A percentile compares a stretch with the other conserved stretches of the same genome.
These are phyloP conservation scores for Azorinus chamasolen DNA, from an alignment of 2,888 invertebrate genomes.

Conservation along the genomic window DNA sequence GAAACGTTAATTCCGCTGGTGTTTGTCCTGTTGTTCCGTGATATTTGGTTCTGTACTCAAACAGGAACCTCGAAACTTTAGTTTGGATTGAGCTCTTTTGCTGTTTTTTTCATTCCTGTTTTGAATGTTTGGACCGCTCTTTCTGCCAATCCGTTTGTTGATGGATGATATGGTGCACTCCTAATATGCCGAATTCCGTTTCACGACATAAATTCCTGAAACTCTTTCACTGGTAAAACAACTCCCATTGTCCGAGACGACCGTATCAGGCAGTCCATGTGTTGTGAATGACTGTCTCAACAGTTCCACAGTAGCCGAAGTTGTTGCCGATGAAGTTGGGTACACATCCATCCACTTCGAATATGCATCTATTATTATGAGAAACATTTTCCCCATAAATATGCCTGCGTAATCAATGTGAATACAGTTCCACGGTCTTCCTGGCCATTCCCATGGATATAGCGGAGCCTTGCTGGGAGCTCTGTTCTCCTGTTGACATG, in stretches of 20 bases:
- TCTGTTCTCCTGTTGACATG: slow-evolving; percentile 56
- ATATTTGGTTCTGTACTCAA: too few species aligned
- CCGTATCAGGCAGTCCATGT: slow-evolving; percentile 60
- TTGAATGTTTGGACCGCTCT: slow-evolving; percentile 67
- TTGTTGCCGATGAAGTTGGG: slow-evolving; percentile 28
- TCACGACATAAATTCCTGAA: slow-evolving; percentile 33
- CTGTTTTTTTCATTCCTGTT: slow-evolving; percentile 55
- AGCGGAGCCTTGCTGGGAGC: slow-evolving; percentile 62
- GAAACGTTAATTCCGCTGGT: too few species aligned
- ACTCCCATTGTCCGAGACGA: slow-evolving; percentile 63
- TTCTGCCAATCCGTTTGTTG: slow-evolving; percentile 62
- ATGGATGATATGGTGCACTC: slow-evolving; percentile 66
- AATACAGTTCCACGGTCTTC: slow-evolving; percentile 62
- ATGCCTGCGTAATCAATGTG: slow-evolving; percentile 69
- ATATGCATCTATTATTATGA: slow-evolving; percentile 60
- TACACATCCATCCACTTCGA: slow-evolving; percentile 59
- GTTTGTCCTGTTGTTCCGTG: too few species aligned
- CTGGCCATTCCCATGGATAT: slow-evolving; percentile 58
- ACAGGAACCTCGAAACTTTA: too few species aligned
- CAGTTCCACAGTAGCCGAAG: slow-evolving; percentile 35
- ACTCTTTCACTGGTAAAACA: slow-evolving; percentile 53
- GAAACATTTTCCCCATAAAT: slow-evolving; percentile 51
- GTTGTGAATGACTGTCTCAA: slow-evolving; percentile 54
- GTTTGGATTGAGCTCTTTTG: too few species aligned
- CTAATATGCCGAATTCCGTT: slow-evolving; percentile 52